These are phyloP conservation scores for Pteruthius melanotis DNA, from an alignment of 2,113 vertebrate genomes.

Conservation along the genomic window DNA sequence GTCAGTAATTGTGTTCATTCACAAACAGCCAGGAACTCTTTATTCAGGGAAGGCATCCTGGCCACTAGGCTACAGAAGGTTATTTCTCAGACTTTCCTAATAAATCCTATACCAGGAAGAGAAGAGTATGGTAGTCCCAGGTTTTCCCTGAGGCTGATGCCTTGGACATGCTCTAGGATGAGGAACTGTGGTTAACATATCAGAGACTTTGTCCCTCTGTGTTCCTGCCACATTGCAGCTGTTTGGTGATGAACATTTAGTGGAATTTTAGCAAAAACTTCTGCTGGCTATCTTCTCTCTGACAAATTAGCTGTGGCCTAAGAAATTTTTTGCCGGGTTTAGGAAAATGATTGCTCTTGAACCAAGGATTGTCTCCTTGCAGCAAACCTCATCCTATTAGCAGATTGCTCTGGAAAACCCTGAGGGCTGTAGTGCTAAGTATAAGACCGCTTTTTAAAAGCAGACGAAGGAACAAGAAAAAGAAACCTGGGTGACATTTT, in stretches of 20 bases:
- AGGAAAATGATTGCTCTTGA: neutral
- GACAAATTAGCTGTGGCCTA: neutral
- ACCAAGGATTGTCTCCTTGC: neutral
- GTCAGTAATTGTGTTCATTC: neutral
- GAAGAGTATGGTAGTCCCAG: neutral
- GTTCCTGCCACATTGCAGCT: neutral
- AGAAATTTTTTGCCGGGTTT: neutral
- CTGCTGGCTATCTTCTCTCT: neutral
- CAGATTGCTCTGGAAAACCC: neutral
- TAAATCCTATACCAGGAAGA: neutral
- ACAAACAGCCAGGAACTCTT: neutral
- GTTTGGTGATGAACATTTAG: neutral
- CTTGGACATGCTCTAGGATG: neutral
- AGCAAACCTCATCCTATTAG: neutral
- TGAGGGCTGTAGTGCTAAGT: neutral
- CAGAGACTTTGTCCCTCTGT: neutral
- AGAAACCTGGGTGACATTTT: neutral
- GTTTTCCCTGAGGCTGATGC: fast-evolving
- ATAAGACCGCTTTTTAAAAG: neutral
- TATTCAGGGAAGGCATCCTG: neutral
- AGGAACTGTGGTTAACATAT: neutral
- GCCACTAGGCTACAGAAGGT: neutral
- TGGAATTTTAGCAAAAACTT: neutral
- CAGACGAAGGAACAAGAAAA: neutral
- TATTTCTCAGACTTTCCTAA: neutral